Evolutionary conservation across 2,797 vertebrate species (phyloP).

Genomic region (Acestrorhynchus altus): DNA sequence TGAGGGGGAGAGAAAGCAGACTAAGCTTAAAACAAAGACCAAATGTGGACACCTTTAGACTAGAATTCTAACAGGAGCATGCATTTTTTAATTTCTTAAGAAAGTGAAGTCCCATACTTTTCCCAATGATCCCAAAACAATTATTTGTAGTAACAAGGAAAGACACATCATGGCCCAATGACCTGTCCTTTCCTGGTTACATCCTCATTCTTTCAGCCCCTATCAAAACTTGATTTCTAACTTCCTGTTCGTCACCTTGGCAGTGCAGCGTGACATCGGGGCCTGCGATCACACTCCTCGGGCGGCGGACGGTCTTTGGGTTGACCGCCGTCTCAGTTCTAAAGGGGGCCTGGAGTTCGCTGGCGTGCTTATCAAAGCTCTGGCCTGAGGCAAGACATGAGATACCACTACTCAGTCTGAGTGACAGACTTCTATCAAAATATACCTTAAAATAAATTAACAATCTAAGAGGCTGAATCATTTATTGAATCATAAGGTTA

Average conservation of each 20-base stretch:
- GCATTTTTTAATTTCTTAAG: conserved; percentile 16
- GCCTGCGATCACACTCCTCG: conserved; percentile 84
- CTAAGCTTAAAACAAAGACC: neutral
- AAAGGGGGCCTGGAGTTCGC: conserved; percentile 84
- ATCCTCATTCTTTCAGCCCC: conserved; percentile 42
- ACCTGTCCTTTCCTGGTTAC: conserved; percentile 41
- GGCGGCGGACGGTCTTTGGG: conserved; percentile 78
- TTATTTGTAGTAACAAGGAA: conserved; percentile 26
- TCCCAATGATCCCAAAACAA: conserved; percentile 30
- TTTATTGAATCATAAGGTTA: neutral
- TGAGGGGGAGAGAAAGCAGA: conserved; percentile 50
- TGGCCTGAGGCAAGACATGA: conserved; percentile 81
- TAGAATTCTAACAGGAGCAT: conserved; percentile 30
- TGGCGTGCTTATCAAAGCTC: conserved; percentile 83
- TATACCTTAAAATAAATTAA: conserved; percentile 21
- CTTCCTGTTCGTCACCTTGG: conserved; percentile 77
- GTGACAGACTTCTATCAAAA: conserved; percentile 51
- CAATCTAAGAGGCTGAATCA: neutral
- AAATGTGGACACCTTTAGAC: neutral
- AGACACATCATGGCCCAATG: conserved; percentile 45
- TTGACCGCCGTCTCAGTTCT: conserved; percentile 87
- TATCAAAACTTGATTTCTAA: conserved; percentile 48
- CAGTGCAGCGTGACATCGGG: conserved; percentile 83
- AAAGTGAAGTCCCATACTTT: conserved; percentile 21
- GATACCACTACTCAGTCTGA: conserved; percentile 62